Evolutionary conservation across 2,888 invertebrate genomes (phyloP), one percentile per base, ranked within the genome.

Genomic region (Encarsia formosa): DNA sequence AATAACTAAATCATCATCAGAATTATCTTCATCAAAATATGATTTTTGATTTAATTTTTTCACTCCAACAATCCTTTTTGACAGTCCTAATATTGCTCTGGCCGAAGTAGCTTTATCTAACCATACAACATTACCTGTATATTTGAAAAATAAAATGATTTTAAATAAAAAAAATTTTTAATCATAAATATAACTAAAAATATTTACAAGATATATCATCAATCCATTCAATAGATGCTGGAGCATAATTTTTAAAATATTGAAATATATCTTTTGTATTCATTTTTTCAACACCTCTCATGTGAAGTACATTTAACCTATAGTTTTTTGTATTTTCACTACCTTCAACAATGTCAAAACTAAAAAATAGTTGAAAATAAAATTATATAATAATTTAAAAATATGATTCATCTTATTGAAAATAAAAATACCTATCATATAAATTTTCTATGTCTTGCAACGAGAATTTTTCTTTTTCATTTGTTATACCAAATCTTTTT

Each of bases 171-270:
- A 37, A 20, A 34, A 29, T 23, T n/a, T 40, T 15, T 29, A 19
- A 49, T 49, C 39, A 24, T 19, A 42, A 31, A 40, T 19, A 11
- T n/a, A 18, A 23, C 42, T 48, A 22, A 35, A 16, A 22, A n/a
- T 39, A 74, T 81, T 78, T 76, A 85, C 91, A 91, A 63, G 87
- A 86, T 60, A 79, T 76, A 67, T 88, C 86, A 75, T 86, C 85
- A 52, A 91, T 82, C 88, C 89, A 90, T 75, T 91, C 91, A 44
- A 91, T 78, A 9, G 83, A 83, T 11, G 82, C 76, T n/a, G 91
- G 89, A 45, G 82, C 83, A 70, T 84, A 88, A 60, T 85, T 84
- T 68, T 82, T 79, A 67, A 91, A 86, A 73, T 90, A 91, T 60
- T 83, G 81, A 68, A 90, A 86, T 43, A 91, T 81, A 70, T 91